Evolutionary conservation across 1,140 invertebrate genomes (phyloP), one percentile per base, ranked within the genome.

Genomic region (Acromyrmex heyeri): DNA sequence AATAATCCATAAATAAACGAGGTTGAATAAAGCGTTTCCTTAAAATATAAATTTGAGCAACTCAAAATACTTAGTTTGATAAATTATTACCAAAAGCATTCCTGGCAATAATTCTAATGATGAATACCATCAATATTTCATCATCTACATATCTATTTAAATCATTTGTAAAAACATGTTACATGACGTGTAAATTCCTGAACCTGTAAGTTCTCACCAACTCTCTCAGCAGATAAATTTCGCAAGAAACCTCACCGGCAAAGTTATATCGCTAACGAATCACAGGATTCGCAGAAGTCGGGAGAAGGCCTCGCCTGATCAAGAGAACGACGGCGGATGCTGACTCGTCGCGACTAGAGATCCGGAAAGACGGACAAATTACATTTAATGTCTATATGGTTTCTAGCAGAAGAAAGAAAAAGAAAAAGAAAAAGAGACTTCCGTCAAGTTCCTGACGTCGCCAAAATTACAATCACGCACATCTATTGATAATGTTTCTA

Each of bases 381-480:
- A 77, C 10, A 44, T 30, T 88, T 88, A 89, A 89, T 79, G 48
- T 16, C 27, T n/a, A 67, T 44, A 38, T 61, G 12, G 27, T 59
- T 67, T 67, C 21, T 14, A 34, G 30, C 27, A 18, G n/a, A 34
- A 57, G 27, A 27, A 4, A 10, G 10, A 50, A 65, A 61, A 10
- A 79, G 0, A 57, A 8, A 21, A 24, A 16, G 21, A 48, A 2
- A 8, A 16, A 48, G 72, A 61, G 5, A 86, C 61, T 86, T 89
- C 79, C 81, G 79, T 50, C 34, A 12, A 65, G 10, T 75, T 88
- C 50, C 12, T 12, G 34, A 27, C 38, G 10, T 64, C 3, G 61
- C 21, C 83, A 53, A 88, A 89, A 82, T 90, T 86, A 89, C 55
- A 48, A 77, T 86, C 70, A 82, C 64, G 87, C 70, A 88, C 70